These are phyloP conservation scores for Mystacornis crossleyi DNA, from an alignment of 2,113 vertebrate genomes.

Conservation along the genomic window DNA sequence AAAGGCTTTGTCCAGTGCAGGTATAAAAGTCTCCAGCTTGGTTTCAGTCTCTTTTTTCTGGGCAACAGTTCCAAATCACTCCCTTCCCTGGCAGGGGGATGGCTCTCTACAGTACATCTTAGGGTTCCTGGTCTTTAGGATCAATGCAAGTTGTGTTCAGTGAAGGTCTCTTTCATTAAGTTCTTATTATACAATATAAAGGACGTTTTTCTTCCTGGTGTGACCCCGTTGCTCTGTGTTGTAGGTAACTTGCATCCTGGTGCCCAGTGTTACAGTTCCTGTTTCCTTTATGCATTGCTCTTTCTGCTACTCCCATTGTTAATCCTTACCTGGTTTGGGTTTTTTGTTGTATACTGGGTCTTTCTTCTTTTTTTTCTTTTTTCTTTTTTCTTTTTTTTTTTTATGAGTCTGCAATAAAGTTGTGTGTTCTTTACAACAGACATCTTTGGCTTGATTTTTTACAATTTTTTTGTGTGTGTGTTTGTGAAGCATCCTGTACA, in stretches of 20 bases:
- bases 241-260: neutral
- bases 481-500: neutral
- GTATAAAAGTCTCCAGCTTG: neutral
- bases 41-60: neutral
- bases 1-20: neutral
- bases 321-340: neutral
- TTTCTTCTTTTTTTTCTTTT: neutral
- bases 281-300: neutral
- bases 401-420: neutral
- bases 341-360: neutral
- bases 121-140: neutral
- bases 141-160: neutral
- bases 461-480: neutral
- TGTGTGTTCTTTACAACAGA: neutral
- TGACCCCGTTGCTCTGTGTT: neutral
- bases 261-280: neutral
- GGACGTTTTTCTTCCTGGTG: neutral
- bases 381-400: fast-evolving
- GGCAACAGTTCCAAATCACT: neutral
- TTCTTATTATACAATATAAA: neutral
- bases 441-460: neutral
- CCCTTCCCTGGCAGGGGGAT: neutral
- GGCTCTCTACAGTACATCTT: neutral
- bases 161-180: neutral
- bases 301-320: neutral